Evolutionary conservation across 2,113 vertebrate species (phyloP).

Genomic region (Propithecus coquereli): DNA sequence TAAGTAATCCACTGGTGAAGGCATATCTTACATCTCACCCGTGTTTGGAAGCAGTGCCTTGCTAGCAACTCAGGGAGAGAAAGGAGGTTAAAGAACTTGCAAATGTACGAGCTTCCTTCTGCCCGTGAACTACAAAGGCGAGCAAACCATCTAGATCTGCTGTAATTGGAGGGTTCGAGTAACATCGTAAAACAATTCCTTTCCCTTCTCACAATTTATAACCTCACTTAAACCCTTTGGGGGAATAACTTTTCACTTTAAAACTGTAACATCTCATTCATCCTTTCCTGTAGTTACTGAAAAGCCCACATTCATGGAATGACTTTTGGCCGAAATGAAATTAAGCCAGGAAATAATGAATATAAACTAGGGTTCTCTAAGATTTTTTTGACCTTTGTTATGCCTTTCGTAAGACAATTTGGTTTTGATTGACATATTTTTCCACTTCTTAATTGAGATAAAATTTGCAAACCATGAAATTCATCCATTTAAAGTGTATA

Average conservation of each 20-base stretch:
- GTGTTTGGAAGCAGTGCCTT: not conserved
- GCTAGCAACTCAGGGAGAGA: not conserved
- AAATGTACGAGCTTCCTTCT: not conserved
- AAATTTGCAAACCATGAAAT: not conserved
- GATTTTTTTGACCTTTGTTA: not conserved
- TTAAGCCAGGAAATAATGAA: not conserved
- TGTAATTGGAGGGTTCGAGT: constrained; percentile 44
- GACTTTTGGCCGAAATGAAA: constrained; percentile 10
- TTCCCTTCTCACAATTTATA: constrained; percentile 22
- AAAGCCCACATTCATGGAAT: constrained; percentile 5
- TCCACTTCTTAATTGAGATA: not conserved
- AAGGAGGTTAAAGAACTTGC: too few relatives aligned
- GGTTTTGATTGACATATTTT: not conserved
- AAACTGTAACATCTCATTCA: not conserved
- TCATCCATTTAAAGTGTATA: not conserved
- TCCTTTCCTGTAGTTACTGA: not conserved
- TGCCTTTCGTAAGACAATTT: not conserved
- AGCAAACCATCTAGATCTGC: not conserved
- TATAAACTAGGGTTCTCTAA: not conserved
- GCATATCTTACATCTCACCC: fast-evolving
- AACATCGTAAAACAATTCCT: constrained; percentile 48
- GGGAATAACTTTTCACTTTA: not conserved
- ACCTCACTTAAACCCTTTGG: constrained; percentile 6
- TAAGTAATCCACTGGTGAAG: fast-evolving
- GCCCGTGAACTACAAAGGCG: not conserved